A percentile compares a stretch with the other conserved stretches of the same genome.
Evolutionary conservation across 2,113 vertebrate species (phyloP).

Genomic region (Sterna hirundo): DNA sequence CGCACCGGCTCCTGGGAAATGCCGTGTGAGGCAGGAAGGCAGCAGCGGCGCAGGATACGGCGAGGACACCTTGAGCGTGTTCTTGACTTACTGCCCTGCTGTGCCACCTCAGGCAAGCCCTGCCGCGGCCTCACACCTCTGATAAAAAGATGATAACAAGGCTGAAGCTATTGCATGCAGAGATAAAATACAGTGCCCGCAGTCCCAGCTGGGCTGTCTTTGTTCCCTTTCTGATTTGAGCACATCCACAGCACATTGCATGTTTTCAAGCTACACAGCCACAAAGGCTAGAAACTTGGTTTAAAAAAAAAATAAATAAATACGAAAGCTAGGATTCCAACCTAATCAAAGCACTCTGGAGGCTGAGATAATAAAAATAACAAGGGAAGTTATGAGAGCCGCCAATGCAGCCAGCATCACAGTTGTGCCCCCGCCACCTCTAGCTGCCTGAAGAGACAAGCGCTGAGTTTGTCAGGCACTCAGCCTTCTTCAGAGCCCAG

Average conservation of each 20-base stretch:
- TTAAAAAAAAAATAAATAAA: neutral
- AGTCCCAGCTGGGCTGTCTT: neutral
- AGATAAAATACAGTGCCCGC: accelerated
- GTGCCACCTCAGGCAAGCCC: neutral
- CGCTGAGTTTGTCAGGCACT: neutral
- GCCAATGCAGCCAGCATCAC: neutral
- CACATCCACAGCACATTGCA: neutral
- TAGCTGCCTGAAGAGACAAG: slow-evolving; percentile 26
- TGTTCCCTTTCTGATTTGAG: neutral
- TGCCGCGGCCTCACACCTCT: neutral
- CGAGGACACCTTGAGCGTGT: accelerated
- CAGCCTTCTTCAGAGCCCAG: neutral
- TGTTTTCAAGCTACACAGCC: slow-evolving; percentile 8
- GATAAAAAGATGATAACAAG: neutral
- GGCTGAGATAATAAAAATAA: slow-evolving; percentile 30
- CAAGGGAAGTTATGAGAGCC: neutral
- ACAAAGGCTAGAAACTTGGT: neutral
- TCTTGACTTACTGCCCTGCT: neutral
- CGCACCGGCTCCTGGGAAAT: neutral
- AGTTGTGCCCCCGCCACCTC: neutral
- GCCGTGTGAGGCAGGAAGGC: accelerated
- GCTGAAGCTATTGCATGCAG: neutral
- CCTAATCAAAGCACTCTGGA: slow-evolving; percentile 34
- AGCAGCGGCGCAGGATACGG: accelerated
- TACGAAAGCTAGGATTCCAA: neutral